Conservation (phyloP, 2,113 vertebrate genomes). For the Piaya cayana region DNA sequence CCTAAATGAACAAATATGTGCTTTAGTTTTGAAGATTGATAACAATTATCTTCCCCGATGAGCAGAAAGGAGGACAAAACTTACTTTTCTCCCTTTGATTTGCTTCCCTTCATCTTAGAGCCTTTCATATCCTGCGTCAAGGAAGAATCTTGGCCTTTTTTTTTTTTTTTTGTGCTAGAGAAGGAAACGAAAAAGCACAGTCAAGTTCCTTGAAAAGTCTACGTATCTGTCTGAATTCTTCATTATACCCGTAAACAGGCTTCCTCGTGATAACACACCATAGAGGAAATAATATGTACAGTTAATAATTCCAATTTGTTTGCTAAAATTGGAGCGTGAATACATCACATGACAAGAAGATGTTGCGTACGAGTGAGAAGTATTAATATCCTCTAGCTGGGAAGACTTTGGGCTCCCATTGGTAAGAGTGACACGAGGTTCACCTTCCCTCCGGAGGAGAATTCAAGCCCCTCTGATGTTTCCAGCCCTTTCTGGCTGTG, state of each 20-base stretch:
- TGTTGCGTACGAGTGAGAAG: rapidly evolving
- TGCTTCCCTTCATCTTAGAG: background rate
- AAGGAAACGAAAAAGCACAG: background rate
- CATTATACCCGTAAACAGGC: background rate
- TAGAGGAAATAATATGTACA: background rate
- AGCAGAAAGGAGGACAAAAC: background rate
- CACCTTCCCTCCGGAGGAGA: conserved; percentile 4
- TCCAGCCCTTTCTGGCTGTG: background rate
- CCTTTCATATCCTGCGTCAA: background rate
- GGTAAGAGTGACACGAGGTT: background rate
- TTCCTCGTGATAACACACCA: background rate
- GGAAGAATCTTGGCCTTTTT: background rate
- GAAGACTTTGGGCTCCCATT: background rate
- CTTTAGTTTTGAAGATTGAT: background rate
- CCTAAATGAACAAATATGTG: background rate
- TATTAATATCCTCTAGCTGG: background rate
- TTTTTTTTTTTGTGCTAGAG: background rate
- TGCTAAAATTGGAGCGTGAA: background rate
- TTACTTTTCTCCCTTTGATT: conserved; percentile 23
- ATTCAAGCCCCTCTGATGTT: conserved; percentile 10
- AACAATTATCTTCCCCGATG: background rate
- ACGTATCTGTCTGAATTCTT: background rate
- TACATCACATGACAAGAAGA: background rate
- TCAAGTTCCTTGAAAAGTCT: background rate
- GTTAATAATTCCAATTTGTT: background rate